A percentile compares a stretch with the other conserved stretches of the same genome.
These are phyloP conservation scores for Heteropelma amictum DNA, from an alignment of 2,888 invertebrate species.

Conservation along the genomic window DNA sequence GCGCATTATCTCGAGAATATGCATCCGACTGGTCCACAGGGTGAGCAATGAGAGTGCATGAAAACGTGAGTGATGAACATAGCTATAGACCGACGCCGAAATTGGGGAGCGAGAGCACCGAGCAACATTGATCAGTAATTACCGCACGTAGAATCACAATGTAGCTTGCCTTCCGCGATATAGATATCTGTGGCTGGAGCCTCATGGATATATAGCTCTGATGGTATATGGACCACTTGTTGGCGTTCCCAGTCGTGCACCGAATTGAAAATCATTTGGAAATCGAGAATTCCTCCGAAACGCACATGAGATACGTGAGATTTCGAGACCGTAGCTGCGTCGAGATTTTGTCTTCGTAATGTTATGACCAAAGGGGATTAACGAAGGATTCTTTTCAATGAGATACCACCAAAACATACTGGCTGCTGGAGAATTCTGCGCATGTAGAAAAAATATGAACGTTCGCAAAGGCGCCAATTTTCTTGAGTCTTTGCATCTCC, in stretches of 20 bases:
- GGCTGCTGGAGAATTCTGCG: no score
- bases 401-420: no score
- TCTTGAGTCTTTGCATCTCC: no score
- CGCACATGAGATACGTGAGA: not conserved
- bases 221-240: constrained; percentile 76
- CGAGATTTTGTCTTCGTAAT: no score
- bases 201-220: constrained; percentile 61
- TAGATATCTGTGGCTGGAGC: constrained; percentile 16
- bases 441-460: no score
- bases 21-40: constrained; percentile 51
- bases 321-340: constrained; percentile 14
- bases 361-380: no score
- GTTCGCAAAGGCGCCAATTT: no score
- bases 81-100: constrained; percentile 31
- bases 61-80: not conserved
- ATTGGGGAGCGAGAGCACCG: constrained; percentile 37
- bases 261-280: constrained; percentile 68
- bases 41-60: constrained; percentile 9
- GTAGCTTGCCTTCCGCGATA: constrained; percentile 58
- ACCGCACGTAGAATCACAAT: constrained; percentile 72
- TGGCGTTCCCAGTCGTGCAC: constrained; percentile 70
- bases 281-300: constrained; percentile 58
- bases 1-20: constrained; percentile 54
- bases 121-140: constrained; percentile 74
- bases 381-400: no score